A percentile compares a stretch with the other conserved stretches of the same genome.
Evolutionary conservation across 2,888 invertebrate genomes (phyloP).

Genomic region (Chydorus sphaericus): DNA sequence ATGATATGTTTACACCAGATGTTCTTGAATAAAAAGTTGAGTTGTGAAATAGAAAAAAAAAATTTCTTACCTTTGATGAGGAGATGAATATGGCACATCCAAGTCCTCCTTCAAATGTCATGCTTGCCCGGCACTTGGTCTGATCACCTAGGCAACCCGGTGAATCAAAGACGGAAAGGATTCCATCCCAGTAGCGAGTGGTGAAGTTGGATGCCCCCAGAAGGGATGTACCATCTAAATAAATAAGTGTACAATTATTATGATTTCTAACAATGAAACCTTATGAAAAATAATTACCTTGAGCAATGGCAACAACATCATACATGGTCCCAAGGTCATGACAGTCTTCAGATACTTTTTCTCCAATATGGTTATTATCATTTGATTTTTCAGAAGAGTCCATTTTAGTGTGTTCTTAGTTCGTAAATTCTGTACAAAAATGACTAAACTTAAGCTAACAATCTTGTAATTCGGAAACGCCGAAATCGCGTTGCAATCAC

Average conservation of each 20-base stretch:
- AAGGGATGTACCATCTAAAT: slow-evolving; percentile 37
- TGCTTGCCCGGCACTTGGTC: slow-evolving; percentile 31
- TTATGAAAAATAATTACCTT: not conserved
- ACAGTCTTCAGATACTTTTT: too few relatives aligned
- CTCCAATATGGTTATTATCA: too few relatives aligned
- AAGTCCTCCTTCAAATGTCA: slow-evolving; percentile 35
- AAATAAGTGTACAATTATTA: not conserved
- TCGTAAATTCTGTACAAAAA: too few relatives aligned
- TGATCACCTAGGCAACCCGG: slow-evolving; percentile 31
- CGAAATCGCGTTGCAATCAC: too few relatives aligned
- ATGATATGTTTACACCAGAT: not conserved
- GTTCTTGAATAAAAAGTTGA: not conserved
- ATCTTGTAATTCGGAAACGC: too few relatives aligned
- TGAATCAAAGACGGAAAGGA: slow-evolving; percentile 38
- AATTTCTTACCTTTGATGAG: slow-evolving; percentile 26
- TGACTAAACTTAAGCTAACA: too few relatives aligned
- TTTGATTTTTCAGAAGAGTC: too few relatives aligned
- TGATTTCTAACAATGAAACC: not conserved
- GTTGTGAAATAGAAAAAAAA: not conserved
- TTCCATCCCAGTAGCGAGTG: slow-evolving; percentile 45
- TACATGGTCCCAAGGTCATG: not conserved
- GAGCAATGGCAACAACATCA: not conserved
- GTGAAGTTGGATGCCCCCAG: slow-evolving; percentile 43
- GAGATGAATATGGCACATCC: slow-evolving; percentile 33
- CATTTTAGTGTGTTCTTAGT: too few relatives aligned